These are phyloP conservation scores for Ferrisia virgata DNA, from an alignment of 2,888 invertebrate genomes.

Conservation along the genomic window DNA sequence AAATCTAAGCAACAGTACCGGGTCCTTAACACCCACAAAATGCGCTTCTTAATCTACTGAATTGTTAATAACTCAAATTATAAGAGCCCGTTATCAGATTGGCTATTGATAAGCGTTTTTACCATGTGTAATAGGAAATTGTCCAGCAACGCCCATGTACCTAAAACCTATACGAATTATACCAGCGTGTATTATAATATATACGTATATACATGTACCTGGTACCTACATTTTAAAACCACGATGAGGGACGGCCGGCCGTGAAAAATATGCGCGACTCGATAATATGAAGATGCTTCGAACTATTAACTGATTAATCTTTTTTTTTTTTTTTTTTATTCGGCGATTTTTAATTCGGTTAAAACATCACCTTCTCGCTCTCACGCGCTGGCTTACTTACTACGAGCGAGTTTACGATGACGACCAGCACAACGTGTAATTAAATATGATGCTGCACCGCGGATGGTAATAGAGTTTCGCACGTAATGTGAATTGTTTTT, in stretches of 20 bases:
- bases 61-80: constrained; percentile 42
- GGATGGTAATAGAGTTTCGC: neutral
- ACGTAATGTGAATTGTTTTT: constrained; percentile 23
- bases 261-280: constrained; percentile 17
- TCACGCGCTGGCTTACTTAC: too few species aligned
- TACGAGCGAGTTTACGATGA: neutral
- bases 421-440: neutral
- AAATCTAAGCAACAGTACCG: neutral
- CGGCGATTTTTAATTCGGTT: neutral
- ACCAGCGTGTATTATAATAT: too few species aligned
- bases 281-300: constrained; percentile 20
- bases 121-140: constrained; percentile 25
- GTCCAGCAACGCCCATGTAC: neutral
- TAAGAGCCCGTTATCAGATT: constrained; percentile 25
- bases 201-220: neutral
- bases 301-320: constrained; percentile 28
- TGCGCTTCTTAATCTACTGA: constrained; percentile 44
- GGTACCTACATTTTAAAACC: too few species aligned
- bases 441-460: neutral
- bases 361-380: neutral
- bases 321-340: neutral
- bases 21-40: constrained; percentile 40
- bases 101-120: constrained; percentile 1
- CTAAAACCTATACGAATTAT: too few species aligned
- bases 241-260: neutral